phyloP scores from a whole-genome alignment of 2,797 vertebrate species.

The Peromyscus nudipes region DNA sequence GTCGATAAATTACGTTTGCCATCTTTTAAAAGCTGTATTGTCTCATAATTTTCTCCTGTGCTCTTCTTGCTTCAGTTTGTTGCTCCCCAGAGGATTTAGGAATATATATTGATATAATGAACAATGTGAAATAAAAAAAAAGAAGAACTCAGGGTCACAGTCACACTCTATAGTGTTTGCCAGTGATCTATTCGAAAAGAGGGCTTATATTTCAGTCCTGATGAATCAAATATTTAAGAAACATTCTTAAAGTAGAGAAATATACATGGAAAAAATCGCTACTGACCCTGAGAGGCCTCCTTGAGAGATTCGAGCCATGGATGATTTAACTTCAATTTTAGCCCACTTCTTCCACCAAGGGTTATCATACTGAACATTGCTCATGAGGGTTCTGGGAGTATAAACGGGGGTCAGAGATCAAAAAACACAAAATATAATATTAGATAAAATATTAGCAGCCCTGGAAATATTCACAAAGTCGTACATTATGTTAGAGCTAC shows the following conservation, averaged over 20 bases:
- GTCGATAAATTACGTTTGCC: conserved; percentile 79
- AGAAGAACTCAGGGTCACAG: conserved; percentile 75
- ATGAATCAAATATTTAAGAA: conserved; percentile 83
- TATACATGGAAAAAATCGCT: conserved; percentile 77
- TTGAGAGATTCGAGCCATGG: conserved; percentile 69
- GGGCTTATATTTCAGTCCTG: conserved; percentile 76
- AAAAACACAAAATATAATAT: conserved; percentile 80
- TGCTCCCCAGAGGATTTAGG: conserved; percentile 71
- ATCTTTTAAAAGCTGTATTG: conserved; percentile 76
- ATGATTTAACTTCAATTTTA: conserved; percentile 81
- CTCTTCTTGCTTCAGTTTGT: conserved; percentile 76
- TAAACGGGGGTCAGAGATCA: conserved; percentile 76
- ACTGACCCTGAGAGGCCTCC: conserved; percentile 76
- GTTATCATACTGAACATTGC: conserved; percentile 75
- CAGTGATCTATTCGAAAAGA: conserved; percentile 80
- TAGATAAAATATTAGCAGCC: conserved; percentile 83
- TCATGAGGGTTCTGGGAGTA: conserved; percentile 79
- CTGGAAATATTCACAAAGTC: conserved; percentile 80
- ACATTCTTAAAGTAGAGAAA: conserved; percentile 78
- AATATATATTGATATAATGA: conserved; percentile 78
- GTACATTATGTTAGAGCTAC: conserved; percentile 68
- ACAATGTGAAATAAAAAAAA: conserved; percentile 60
- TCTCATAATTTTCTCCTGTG: conserved; percentile 80
- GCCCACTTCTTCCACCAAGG: conserved; percentile 47
- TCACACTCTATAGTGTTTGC: conserved; percentile 67